Evolutionary conservation across 2,797 vertebrate species (phyloP).

Genomic region (Selene dorsalis): DNA sequence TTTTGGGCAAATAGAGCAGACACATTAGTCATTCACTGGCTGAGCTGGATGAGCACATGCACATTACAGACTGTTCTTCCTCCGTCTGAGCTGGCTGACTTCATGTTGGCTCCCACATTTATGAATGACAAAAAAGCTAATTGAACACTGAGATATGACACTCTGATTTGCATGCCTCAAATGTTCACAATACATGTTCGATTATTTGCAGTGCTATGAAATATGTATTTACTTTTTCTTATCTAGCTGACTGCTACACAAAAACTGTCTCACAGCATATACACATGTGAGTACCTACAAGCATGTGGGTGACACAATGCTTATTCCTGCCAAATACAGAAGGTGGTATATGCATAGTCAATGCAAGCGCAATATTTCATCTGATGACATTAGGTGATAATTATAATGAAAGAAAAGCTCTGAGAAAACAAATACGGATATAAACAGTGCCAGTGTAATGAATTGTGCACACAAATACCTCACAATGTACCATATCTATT

Average conservation of each 20-base stretch:
- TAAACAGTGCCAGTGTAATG: background rate
- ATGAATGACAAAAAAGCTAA: background rate
- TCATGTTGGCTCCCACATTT: background rate
- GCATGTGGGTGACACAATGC: background rate
- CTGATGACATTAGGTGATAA: background rate
- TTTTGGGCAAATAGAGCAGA: background rate
- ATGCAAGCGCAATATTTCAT: background rate
- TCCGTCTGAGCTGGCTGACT: background rate
- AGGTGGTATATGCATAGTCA: background rate
- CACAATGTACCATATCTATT: background rate
- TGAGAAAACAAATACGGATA: background rate
- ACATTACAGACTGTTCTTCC: background rate
- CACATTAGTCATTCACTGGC: background rate
- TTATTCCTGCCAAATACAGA: slow-evolving; percentile 1
- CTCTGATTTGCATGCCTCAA: background rate
- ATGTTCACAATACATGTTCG: background rate
- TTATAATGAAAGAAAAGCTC: background rate
- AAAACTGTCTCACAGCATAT: background rate
- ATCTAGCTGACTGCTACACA: no score
- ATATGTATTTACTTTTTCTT: background rate
- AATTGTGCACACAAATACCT: background rate
- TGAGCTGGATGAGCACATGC: background rate
- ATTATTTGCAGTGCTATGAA: background rate
- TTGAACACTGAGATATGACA: background rate
- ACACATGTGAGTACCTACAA: background rate